Evolutionary conservation across 2,797 vertebrate species (phyloP).

Genomic region (Morelia viridis): DNA sequence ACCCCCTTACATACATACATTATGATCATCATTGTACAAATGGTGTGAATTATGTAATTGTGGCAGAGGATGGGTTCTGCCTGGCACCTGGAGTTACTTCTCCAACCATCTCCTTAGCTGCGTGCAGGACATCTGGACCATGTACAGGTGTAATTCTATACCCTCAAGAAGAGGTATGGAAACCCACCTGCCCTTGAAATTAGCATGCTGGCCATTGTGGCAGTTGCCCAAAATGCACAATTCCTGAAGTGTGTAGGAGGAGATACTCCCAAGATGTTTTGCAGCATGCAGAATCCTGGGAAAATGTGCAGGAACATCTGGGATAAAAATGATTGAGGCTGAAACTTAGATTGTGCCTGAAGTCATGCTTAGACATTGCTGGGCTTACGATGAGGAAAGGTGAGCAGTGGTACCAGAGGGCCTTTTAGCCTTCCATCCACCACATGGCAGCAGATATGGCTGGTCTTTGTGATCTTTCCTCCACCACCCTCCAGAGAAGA

Average conservation of each 20-base stretch:
- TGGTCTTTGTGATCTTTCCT: background rate
- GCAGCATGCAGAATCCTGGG: background rate
- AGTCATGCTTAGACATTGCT: conserved; percentile 42
- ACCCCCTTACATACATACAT: background rate
- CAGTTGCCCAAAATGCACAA: background rate
- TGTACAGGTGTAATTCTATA: background rate
- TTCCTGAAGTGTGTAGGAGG: background rate
- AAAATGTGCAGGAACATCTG: background rate
- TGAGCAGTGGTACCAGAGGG: background rate
- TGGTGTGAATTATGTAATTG: background rate
- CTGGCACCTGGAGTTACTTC: background rate
- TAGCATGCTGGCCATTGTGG: background rate
- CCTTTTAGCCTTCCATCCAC: background rate
- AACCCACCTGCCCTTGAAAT: background rate
- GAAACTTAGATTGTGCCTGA: background rate
- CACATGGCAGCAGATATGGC: background rate
- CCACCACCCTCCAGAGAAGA: background rate
- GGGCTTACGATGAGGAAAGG: background rate
- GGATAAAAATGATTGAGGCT: background rate
- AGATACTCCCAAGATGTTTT: background rate
- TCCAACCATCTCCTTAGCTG: background rate
- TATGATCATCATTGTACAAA: background rate
- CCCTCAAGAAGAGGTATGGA: conserved; percentile 4
- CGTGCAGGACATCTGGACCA: background rate
- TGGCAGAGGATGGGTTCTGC: background rate